Evolutionary conservation across 2,797 vertebrate species (phyloP), one percentile per base, ranked within the genome.

Genomic region (Sylvilagus floridanus): DNA sequence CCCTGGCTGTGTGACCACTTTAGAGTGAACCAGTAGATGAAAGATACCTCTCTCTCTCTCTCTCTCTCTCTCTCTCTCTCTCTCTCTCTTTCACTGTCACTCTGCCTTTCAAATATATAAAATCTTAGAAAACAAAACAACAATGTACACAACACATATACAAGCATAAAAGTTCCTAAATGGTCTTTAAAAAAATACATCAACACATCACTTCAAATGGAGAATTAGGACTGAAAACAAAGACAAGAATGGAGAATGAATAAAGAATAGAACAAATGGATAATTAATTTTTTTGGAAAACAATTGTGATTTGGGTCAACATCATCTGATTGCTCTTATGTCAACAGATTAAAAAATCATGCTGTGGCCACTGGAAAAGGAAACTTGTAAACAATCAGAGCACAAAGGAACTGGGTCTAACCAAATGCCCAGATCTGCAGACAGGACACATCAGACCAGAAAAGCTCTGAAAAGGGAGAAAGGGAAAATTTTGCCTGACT

Each of bases 301-400:
- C 3, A 91, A 60, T 21, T 50, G 4, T 90, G 54, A 79, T 42
- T 73, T 14, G 14, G 26, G 21, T 88, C 62, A 42, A 19, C 4
- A 12, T 93, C 42, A 65, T 77, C 37, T 87, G 71, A 14, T 84
- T 77, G 54, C 78, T 93, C 63, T 95, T 84, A 72, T 12, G 24
- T 84, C 42, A 86, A 65, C 71, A 85, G 30, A 47, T 86, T 65
- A 50, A 92, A 94, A 95, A 79, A 37, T 24, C 78, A 87, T 19
- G 19, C 14, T 73, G 8, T 42, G 86, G 32, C 32, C 84, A 60
- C 21, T 72, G 21, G 83, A 90, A 94, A 50, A 88, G 47, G 65
- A 85, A 90, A 50, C 4, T 37, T 82, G 14, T 71, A 19, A 79
- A 71, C 32, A 90, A 22, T 22, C 42, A 63, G 28, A 84, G 2